Evolutionary conservation across 2,113 vertebrate species (phyloP).

Genomic region (Bettongia penicillata): DNA sequence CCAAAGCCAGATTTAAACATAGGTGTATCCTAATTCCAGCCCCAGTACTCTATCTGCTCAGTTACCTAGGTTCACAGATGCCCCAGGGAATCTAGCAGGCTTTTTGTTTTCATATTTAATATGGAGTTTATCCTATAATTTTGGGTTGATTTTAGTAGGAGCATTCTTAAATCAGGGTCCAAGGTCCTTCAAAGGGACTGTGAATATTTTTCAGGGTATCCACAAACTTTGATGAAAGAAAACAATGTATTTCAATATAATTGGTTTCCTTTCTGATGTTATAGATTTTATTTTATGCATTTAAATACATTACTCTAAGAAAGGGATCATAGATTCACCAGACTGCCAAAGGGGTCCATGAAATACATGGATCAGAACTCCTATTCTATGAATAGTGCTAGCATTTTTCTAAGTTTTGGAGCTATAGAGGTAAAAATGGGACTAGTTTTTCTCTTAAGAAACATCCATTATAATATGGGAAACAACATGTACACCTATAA

Average conservation of each 20-base stretch:
- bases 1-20: background rate
- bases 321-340: background rate
- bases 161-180: background rate
- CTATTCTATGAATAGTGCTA: background rate
- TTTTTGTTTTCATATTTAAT: background rate
- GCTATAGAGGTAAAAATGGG: background rate
- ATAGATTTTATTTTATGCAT: background rate
- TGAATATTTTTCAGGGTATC: background rate
- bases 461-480: background rate
- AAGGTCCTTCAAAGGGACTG: background rate
- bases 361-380: background rate
- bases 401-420: background rate
- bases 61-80: background rate
- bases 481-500: background rate
- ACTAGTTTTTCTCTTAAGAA: background rate
- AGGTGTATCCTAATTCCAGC: background rate
- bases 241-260: background rate
- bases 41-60: background rate
- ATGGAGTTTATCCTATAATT: background rate
- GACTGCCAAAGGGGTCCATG: background rate
- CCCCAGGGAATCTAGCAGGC: background rate
- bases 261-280: background rate
- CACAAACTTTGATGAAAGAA: background rate
- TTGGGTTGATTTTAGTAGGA: background rate
- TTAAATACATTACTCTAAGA: background rate